Conservation (phyloP, 2,888 invertebrate genomes). For the Caenorhabditis japonica region DNA sequence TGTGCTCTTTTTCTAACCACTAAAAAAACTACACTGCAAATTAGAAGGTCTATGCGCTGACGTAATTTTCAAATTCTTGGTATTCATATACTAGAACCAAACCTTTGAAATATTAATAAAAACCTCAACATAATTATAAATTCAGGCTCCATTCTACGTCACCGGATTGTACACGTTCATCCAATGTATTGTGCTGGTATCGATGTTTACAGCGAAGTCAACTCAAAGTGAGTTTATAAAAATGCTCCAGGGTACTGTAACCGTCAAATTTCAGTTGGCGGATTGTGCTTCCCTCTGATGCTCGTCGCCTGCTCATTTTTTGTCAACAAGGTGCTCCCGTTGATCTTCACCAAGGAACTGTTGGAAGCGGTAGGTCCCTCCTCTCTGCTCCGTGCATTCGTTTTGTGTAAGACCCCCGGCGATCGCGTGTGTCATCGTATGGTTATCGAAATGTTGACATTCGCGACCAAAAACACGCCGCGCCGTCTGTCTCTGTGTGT, state of each 20-base stretch:
- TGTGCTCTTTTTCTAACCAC: no score
- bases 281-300: slow-evolving; percentile 93
- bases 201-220: slow-evolving; percentile 36
- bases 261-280: slow-evolving; percentile 81
- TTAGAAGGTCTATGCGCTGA: no score
- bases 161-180: slow-evolving; percentile 37
- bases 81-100: no score
- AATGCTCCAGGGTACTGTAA: background rate
- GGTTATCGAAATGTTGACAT: slow-evolving; percentile 49
- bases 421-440: slow-evolving; percentile 32
- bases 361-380: slow-evolving; percentile 65
- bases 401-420: slow-evolving; percentile 24
- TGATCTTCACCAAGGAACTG: slow-evolving; percentile 64
- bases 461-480: slow-evolving; percentile 46
- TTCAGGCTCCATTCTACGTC: slow-evolving; percentile 40
- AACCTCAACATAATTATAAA: slow-evolving; percentile 2
- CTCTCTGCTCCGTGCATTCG: no score
- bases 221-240: slow-evolving; percentile 24
- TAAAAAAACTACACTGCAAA: no score
- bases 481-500: slow-evolving; percentile 42
- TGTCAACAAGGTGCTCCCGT: slow-evolving; percentile 78
- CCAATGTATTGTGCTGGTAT: slow-evolving; percentile 13
- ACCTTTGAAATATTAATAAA: no score
- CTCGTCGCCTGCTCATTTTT: slow-evolving; percentile 90
- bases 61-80: no score